A percentile compares a stretch with the other conserved stretches of the same genome.
phyloP scores from a whole-genome alignment of 2,797 vertebrate genomes.

The Notoglanidium macrostoma region DNA sequence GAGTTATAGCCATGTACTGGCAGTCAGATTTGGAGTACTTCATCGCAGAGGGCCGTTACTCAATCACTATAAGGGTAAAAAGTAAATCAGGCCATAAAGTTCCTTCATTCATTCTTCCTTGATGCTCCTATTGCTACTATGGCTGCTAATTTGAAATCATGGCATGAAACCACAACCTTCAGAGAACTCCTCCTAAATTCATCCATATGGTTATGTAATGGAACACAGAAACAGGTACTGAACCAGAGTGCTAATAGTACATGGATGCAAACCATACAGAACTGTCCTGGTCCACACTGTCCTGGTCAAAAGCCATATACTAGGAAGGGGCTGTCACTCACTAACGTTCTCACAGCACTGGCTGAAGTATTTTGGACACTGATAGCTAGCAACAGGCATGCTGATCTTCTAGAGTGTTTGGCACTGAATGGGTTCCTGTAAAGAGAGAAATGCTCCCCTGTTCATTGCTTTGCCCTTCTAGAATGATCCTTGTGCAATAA shows the following conservation, averaged over 20 bases:
- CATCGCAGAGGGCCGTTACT: background rate
- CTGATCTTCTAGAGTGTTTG: conserved; percentile 33
- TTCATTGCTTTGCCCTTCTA: conserved; percentile 38
- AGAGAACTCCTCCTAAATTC: background rate
- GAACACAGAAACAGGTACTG: background rate
- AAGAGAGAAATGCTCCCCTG: background rate
- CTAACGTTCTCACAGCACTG: conserved; percentile 23
- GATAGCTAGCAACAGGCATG: conserved; percentile 21
- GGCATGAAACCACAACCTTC: background rate
- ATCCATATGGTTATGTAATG: background rate
- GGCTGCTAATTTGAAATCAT: conserved; percentile 8
- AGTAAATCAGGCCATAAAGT: background rate
- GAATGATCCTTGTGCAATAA: conserved; percentile 23
- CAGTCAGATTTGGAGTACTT: background rate
- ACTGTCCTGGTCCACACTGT: background rate
- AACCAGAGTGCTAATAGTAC: background rate
- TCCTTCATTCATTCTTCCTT: background rate
- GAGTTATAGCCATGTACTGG: background rate
- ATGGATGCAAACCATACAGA: background rate
- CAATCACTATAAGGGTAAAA: background rate
- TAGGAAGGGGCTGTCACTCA: conserved; percentile 1
- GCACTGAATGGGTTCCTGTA: conserved; percentile 19
- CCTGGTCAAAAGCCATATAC: background rate
- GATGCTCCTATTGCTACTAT: no score
- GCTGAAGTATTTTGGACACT: conserved; percentile 18